phyloP scores from a whole-genome alignment of 2,888 invertebrate species.

The Drosophila neotestacea region DNA sequence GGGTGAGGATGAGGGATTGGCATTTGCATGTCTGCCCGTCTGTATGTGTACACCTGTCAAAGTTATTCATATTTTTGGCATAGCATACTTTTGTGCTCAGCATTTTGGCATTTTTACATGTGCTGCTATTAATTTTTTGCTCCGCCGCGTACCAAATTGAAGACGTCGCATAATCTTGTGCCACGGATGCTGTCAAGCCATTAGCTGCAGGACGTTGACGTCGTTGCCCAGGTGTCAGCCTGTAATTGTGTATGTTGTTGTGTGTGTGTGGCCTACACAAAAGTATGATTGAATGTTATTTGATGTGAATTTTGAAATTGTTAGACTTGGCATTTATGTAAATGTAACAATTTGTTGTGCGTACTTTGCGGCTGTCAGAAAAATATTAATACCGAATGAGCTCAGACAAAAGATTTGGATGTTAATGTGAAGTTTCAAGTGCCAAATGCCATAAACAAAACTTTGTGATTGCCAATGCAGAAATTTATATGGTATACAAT shows the following conservation, averaged over 20 bases:
- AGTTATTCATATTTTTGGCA: constrained; percentile 72
- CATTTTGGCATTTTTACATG: constrained; percentile 54
- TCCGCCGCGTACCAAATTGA: constrained; percentile 52
- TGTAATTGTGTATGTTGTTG: constrained; percentile 20
- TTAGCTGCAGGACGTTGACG: constrained; percentile 58
- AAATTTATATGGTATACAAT: constrained; percentile 17
- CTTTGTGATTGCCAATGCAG: constrained; percentile 19
- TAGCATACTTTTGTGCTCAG: constrained; percentile 20
- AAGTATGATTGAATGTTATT: constrained; percentile 74
- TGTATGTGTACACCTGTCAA: constrained; percentile 49
- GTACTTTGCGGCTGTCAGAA: constrained; percentile 41
- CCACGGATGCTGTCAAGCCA: constrained; percentile 37
- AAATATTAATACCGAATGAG: constrained; percentile 20
- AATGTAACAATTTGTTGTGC: constrained; percentile 60
- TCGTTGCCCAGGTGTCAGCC: constrained; percentile 46
- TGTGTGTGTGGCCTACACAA: constrained; percentile 15
- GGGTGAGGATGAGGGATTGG: background rate
- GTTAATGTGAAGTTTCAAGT: constrained; percentile 19
- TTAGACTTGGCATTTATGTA: constrained; percentile 59
- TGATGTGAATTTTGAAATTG: constrained; percentile 68
- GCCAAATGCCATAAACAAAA: constrained; percentile 20
- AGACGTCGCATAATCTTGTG: constrained; percentile 54
- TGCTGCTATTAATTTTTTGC: constrained; percentile 77
- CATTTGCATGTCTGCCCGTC: constrained; percentile 66
- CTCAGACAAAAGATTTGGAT: background rate